Percentiles rank a stretch among this genome's conserved stretches.
phyloP scores from a whole-genome alignment of 2,888 invertebrate genomes.

The Melinaea marsaeus region DNA sequence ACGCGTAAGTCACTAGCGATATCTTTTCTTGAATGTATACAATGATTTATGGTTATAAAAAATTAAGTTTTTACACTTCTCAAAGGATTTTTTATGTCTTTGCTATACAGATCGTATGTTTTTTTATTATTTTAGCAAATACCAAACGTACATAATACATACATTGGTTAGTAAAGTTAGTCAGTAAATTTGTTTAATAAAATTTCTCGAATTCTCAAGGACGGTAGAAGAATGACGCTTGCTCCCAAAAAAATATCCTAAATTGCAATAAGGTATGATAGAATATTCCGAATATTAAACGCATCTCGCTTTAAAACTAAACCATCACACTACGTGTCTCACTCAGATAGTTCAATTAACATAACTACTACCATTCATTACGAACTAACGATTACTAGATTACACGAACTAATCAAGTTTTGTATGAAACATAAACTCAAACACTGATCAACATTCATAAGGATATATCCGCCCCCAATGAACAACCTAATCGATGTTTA shows the following conservation, averaged over 20 bases:
- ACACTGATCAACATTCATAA: conserved; percentile 18
- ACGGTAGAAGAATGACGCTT: too few species aligned
- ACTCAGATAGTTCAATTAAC: conserved; percentile 9
- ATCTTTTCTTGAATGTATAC: not conserved
- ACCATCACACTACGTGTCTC: too few species aligned
- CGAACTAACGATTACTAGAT: conserved; percentile 11
- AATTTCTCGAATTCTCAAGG: too few species aligned
- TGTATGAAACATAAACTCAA: conserved; percentile 5
- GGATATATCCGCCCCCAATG: conserved; percentile 17
- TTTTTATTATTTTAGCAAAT: too few species aligned
- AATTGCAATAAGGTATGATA: too few species aligned
- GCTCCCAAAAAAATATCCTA: too few species aligned
- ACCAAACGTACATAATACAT: too few species aligned
- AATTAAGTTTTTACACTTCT: not conserved
- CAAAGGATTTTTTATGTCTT: too few species aligned
- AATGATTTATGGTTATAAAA: not conserved
- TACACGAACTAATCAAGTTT: conserved; percentile 13
- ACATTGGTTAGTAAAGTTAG: too few species aligned
- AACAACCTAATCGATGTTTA: conserved; percentile 18
- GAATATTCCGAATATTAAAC: too few species aligned
- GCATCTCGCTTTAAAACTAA: not conserved
- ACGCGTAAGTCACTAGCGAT: conserved; percentile 37
- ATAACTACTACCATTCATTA: conserved; percentile 10
- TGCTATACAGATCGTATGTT: too few species aligned
- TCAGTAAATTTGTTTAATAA: too few species aligned